These are phyloP conservation scores for Pachycephus smyrnensis DNA, from an alignment of 2,888 invertebrate genomes.

Conservation along the genomic window DNA sequence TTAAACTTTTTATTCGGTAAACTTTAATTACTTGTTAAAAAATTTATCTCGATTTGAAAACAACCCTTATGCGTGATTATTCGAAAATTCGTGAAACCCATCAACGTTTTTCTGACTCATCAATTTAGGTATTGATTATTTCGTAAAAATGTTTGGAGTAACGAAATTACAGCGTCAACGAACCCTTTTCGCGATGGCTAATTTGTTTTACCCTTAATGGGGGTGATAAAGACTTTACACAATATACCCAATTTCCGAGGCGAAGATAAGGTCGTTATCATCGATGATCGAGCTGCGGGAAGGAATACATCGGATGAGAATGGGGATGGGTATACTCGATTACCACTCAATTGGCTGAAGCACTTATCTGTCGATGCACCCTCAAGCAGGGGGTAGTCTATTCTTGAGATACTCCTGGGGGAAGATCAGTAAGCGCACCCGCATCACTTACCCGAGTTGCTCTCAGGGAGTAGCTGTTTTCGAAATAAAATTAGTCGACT, in stretches of 20 bases:
- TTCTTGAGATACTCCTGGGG: not conserved
- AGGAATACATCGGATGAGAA: conserved; percentile 4
- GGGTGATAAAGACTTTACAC: conserved; percentile 41
- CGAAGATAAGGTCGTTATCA: conserved; percentile 57
- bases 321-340: conserved; percentile 43
- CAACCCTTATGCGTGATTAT: too few species aligned
- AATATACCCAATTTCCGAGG: conserved; percentile 51
- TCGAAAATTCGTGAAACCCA: too few species aligned
- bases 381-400: conserved; percentile 26
- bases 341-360: conserved; percentile 47
- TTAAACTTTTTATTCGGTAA: too few species aligned
- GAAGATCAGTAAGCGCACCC: not conserved
- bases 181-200: conserved; percentile 26
- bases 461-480: conserved; percentile 43
- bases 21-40: too few species aligned
- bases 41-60: too few species aligned
- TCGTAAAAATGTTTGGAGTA: too few species aligned
- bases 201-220: conserved; percentile 49
- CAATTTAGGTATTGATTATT: too few species aligned
- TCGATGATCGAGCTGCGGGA: conserved; percentile 40
- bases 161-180: too few species aligned
- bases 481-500: conserved; percentile 49
- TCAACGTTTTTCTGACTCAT: too few species aligned
- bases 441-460: not conserved
- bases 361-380: conserved; percentile 37